Evolutionary conservation across 92 coral and sea anemone species (phyloP).

Genomic region (Porites rus): DNA sequence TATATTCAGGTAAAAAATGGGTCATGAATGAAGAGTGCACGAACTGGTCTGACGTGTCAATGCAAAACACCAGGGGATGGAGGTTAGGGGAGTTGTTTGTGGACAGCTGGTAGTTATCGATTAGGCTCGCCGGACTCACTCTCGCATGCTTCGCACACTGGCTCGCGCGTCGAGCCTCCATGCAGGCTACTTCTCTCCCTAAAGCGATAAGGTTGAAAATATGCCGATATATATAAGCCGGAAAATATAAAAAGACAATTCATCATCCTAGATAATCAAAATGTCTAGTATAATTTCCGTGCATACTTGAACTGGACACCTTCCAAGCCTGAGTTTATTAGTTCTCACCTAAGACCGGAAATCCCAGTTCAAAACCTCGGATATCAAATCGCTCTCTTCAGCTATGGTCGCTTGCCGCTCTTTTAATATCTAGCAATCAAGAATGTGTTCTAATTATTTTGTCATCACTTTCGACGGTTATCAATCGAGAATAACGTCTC

Average conservation of each 20-base stretch:
- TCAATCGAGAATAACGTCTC: slow-evolving; percentile 14
- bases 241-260: too few relatives aligned
- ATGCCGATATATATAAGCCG: background rate
- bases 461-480: slow-evolving; percentile 27
- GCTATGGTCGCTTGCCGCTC: background rate
- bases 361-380: slow-evolving; percentile 3
- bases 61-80: too few relatives aligned
- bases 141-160: too few relatives aligned
- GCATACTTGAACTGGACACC: slow-evolving; percentile 10
- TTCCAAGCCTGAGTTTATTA: slow-evolving; percentile 18
- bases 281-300: background rate
- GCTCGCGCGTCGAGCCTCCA: too few relatives aligned
- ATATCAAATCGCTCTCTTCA: background rate
- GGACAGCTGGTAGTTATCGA: too few relatives aligned
- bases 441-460: slow-evolving; percentile 22
- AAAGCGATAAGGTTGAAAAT: background rate
- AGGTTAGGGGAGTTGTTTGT: too few relatives aligned
- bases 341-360: slow-evolving; percentile 51
- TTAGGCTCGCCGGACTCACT: too few relatives aligned
- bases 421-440: slow-evolving; percentile 1
- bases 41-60: too few relatives aligned
- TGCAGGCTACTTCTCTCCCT: too few relatives aligned
- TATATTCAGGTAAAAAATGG: too few relatives aligned
- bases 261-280: too few relatives aligned
- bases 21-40: too few relatives aligned